Conservation (phyloP, 2,113 vertebrate genomes). For the Glaucidium brasilianum region DNA sequence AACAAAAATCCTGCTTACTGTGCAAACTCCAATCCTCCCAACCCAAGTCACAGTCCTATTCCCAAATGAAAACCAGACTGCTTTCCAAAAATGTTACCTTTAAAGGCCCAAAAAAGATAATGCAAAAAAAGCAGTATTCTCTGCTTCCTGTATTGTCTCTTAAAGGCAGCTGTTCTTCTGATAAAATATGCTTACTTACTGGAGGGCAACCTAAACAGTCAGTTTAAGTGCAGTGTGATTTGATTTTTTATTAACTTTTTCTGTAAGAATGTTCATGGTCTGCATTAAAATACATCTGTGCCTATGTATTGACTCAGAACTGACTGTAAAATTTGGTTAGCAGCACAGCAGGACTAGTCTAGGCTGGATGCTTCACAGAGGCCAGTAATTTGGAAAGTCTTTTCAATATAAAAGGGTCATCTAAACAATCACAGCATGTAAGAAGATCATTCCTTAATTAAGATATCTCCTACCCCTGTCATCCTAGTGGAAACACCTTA, state of each 20-base stretch:
- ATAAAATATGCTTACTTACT: not conserved
- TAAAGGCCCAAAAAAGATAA: not conserved
- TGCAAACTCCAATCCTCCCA: not conserved
- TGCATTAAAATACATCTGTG: not conserved
- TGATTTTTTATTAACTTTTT: not conserved
- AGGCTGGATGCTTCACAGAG: not conserved
- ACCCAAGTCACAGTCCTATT: not conserved
- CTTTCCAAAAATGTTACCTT: not conserved
- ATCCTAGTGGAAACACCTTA: not conserved
- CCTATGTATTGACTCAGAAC: not conserved
- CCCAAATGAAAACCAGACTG: not conserved
- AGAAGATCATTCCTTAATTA: not conserved
- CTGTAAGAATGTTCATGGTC: not conserved
- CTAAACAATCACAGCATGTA: not conserved
- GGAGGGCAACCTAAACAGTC: not conserved
- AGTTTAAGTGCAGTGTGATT: not conserved
- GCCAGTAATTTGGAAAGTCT: not conserved
- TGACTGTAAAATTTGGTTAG: not conserved
- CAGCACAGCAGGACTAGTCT: not conserved
- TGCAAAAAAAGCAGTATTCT: not conserved
- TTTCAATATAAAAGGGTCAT: not conserved
- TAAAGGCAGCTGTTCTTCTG: not conserved
- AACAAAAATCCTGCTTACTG: not conserved
- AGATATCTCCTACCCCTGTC: not conserved
- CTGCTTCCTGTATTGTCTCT: not conserved